phyloP scores from a whole-genome alignment of 2,113 vertebrate genomes.

The Channa argus region DNA sequence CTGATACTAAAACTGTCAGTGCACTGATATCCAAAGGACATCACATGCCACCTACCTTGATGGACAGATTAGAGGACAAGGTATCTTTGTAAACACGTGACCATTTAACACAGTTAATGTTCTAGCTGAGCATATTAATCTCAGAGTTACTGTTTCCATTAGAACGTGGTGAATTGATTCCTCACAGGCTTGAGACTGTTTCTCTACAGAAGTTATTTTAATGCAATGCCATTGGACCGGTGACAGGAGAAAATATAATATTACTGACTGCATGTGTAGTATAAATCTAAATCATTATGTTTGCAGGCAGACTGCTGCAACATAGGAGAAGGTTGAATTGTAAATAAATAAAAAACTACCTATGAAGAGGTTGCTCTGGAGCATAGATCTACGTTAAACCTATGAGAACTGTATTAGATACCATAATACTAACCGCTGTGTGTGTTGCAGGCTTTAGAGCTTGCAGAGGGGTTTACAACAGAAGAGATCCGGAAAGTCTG shows the following conservation, averaged over 20 bases:
- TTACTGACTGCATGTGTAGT: neutral
- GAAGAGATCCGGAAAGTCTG: constrained; percentile 86
- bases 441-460: constrained; percentile 87
- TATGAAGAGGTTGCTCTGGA: neutral
- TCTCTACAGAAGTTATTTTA: neutral
- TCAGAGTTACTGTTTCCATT: neutral
- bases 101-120: neutral
- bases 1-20: constrained; percentile 78
- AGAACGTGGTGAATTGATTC: neutral
- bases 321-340: no score
- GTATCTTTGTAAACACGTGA: constrained; percentile 68
- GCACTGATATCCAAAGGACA: constrained; percentile 80
- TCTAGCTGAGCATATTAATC: neutral
- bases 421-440: neutral
- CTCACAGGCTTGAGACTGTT: neutral
- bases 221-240: no score
- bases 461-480: constrained; percentile 85
- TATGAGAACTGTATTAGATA: neutral
- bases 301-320: no score
- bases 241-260: no score
- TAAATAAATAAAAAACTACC: neutral
- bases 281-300: neutral
- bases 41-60: constrained; percentile 77
- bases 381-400: neutral
- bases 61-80: constrained; percentile 94